phyloP scores from a whole-genome alignment of 2,888 invertebrate species.

The Cheilosia urbana region DNA sequence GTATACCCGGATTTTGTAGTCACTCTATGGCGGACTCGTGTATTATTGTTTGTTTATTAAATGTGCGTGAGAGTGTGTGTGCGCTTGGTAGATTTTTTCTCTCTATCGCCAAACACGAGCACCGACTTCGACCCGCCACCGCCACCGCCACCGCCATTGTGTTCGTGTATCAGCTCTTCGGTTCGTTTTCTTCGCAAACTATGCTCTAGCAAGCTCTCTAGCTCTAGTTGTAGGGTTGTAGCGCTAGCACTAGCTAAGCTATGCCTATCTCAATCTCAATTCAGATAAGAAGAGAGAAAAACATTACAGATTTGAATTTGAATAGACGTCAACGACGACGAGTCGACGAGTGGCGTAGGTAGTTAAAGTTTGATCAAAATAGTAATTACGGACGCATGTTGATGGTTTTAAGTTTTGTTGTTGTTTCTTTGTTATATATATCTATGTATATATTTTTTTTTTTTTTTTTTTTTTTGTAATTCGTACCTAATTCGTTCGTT shows the following conservation, averaged over 20 bases:
- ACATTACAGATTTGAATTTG: slow-evolving; percentile 30
- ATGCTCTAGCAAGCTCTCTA: background rate
- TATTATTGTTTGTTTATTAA: slow-evolving; percentile 51
- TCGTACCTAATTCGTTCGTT: background rate
- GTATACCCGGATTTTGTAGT: slow-evolving; percentile 15
- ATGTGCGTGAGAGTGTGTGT: slow-evolving; percentile 46
- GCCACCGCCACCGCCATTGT: too few relatives aligned
- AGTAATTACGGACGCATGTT: slow-evolving; percentile 48
- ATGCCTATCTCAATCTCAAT: background rate
- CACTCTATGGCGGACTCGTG: background rate
- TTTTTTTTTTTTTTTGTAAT: background rate
- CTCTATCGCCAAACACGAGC: too few relatives aligned
- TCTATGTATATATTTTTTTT: background rate
- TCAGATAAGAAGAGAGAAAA: slow-evolving; percentile 31
- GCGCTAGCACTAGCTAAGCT: background rate
- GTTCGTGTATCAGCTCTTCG: too few relatives aligned
- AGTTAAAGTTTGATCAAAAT: slow-evolving; percentile 43
- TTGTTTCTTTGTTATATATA: too few relatives aligned
- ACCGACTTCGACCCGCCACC: too few relatives aligned
- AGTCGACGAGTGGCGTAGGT: background rate
- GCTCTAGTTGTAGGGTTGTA: too few relatives aligned
- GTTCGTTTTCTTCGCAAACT: background rate
- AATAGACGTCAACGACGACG: background rate
- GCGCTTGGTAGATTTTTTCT: background rate
- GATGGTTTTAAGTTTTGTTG: slow-evolving; percentile 11